Evolutionary conservation across 2,113 vertebrate genomes (phyloP).

Genomic region (Maccullochella peelii): DNA sequence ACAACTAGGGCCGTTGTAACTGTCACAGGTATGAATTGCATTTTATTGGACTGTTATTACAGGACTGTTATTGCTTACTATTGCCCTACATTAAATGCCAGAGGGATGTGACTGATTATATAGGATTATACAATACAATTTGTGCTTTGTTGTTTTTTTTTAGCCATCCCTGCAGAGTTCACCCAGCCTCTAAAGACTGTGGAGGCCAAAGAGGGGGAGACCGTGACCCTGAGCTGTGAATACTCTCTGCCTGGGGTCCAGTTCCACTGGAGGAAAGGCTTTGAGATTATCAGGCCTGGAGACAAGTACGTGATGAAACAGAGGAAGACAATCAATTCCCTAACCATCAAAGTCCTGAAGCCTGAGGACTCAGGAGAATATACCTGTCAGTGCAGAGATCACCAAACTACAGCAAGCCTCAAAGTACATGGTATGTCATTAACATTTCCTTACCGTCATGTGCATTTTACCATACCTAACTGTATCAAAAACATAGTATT

Average conservation of each 20-base stretch:
- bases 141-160: neutral
- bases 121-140: neutral
- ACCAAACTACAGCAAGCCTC: conserved; percentile 86
- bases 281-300: conserved; percentile 78
- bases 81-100: neutral
- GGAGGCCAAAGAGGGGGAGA: conserved; percentile 82
- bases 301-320: conserved; percentile 88
- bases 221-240: conserved; percentile 80
- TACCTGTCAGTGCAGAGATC: conserved; percentile 87
- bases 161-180: conserved; percentile 85
- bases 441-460: neutral
- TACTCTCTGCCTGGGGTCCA: conserved; percentile 83
- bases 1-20: conserved; percentile 79
- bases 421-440: conserved; percentile 86
- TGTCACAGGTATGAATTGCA: conserved; percentile 79
- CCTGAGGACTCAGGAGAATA: conserved; percentile 90
- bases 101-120: neutral
- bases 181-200: conserved; percentile 70
- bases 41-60: neutral
- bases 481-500: neutral
- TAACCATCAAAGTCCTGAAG: conserved; percentile 85
- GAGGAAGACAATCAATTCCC: conserved; percentile 82
- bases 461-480: neutral
- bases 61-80: neutral
- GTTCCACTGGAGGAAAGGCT: conserved; percentile 82